These are phyloP conservation scores for Portevinia maculata DNA, from an alignment of 2,888 invertebrate genomes.

Conservation along the genomic window DNA sequence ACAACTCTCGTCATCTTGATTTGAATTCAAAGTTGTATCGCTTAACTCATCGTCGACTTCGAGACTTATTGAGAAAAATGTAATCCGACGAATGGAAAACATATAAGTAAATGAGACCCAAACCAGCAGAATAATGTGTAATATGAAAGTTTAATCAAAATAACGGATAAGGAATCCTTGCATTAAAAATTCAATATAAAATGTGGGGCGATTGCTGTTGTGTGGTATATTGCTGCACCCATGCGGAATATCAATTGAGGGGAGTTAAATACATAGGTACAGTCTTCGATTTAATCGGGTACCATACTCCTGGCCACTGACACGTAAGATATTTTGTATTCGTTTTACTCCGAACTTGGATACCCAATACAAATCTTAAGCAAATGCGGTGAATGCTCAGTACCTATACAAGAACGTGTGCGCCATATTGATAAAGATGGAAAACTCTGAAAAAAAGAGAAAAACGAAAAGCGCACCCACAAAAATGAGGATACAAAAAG, in stretches of 20 bases:
- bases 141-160: constrained; percentile 74
- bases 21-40: constrained; percentile 57
- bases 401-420: constrained; percentile 59
- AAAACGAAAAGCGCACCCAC: constrained; percentile 10
- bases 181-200: constrained; percentile 74
- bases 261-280: constrained; percentile 17
- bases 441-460: neutral
- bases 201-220: constrained; percentile 71
- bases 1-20: constrained; percentile 44
- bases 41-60: neutral
- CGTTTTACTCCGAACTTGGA: constrained; percentile 9
- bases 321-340: constrained; percentile 60
- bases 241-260: constrained; percentile 68
- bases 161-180: constrained; percentile 71
- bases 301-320: constrained; percentile 30
- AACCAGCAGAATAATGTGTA: constrained; percentile 66
- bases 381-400: constrained; percentile 72
- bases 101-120: neutral
- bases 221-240: constrained; percentile 66
- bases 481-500: constrained; percentile 25
- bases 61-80: neutral
- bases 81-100: constrained; percentile 29
- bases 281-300: constrained; percentile 48
- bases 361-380: constrained; percentile 68
- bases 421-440: constrained; percentile 69